Conservation (phyloP, 2,113 vertebrate genomes). For the Tor tambroides region DNA sequence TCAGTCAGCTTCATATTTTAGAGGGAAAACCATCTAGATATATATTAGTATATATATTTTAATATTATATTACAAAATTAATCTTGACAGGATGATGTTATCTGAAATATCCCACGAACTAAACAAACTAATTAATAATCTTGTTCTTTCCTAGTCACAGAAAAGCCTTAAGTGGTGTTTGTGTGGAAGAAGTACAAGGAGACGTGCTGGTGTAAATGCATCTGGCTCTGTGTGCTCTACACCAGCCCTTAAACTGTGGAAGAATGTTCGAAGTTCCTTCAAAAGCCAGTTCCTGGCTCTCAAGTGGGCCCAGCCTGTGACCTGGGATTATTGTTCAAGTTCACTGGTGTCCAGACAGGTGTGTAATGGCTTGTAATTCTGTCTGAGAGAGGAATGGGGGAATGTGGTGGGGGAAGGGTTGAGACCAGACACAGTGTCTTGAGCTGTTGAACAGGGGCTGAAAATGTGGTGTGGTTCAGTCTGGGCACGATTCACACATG, state of each 20-base stretch:
- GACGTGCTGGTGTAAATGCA: not conserved
- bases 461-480: conserved; percentile 38
- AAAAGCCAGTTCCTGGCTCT: conserved; percentile 42
- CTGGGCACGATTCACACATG: not conserved
- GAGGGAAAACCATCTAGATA: not conserved
- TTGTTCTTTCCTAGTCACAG: not conserved
- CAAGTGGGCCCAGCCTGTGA: conserved; percentile 42
- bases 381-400: conserved; percentile 33
- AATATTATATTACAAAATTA: not conserved
- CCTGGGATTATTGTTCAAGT: conserved; percentile 58
- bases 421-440: conserved; percentile 18
- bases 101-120: not conserved
- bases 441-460: conserved; percentile 12
- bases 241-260: conserved; percentile 48
- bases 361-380: conserved; percentile 56
- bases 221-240: conserved; percentile 7
- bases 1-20: not conserved
- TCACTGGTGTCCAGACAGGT: conserved; percentile 59
- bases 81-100: not conserved
- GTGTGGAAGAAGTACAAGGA: not conserved
- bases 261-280: conserved; percentile 54
- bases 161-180: not conserved
- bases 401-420: not conserved
- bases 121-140: too few relatives aligned
- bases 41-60: not conserved